These are phyloP conservation scores for Lampris megalopsis DNA, from an alignment of 2,113 vertebrate genomes.

Conservation along the genomic window DNA sequence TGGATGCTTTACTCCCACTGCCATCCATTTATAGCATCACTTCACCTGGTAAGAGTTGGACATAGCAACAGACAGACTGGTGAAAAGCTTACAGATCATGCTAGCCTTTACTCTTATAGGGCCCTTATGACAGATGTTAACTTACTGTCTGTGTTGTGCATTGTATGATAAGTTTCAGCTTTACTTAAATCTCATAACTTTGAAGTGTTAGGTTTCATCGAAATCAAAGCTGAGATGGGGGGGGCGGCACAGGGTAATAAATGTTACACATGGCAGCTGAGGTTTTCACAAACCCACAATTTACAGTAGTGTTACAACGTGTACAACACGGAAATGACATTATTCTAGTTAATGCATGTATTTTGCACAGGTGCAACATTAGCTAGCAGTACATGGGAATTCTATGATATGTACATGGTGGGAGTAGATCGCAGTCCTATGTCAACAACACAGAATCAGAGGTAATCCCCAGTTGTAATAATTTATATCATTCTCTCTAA, in stretches of 20 bases:
- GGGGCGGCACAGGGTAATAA: slow-evolving; percentile 47
- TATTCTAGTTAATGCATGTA: too few species aligned
- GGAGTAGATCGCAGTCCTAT: not conserved
- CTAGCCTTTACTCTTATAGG: slow-evolving; percentile 44
- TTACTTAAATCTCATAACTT: slow-evolving; percentile 42
- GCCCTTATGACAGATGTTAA: slow-evolving; percentile 58
- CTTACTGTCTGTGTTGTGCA: slow-evolving; percentile 45
- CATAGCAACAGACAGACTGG: slow-evolving; percentile 71
- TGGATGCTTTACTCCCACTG: slow-evolving; percentile 67
- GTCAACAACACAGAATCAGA: not conserved
- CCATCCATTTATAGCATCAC: slow-evolving; percentile 69
- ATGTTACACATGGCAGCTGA: slow-evolving; percentile 43
- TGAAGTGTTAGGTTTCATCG: slow-evolving; percentile 31
- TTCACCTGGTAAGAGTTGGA: slow-evolving; percentile 56
- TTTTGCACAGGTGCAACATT: too few species aligned
- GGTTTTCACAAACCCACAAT: slow-evolving; percentile 44
- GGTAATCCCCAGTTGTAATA: not conserved
- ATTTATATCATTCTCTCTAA: not conserved
- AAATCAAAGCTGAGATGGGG: slow-evolving; percentile 44
- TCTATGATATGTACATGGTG: slow-evolving; percentile 40
- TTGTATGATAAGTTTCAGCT: slow-evolving; percentile 21
- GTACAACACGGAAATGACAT: slow-evolving; percentile 63
- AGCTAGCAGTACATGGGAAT: slow-evolving; percentile 23
- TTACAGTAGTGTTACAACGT: slow-evolving; percentile 37
- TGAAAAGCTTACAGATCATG: slow-evolving; percentile 55